Evolutionary conservation across 1,140 invertebrate species (phyloP), one percentile per base, ranked within the genome.

Genomic region (Araneus ventricosus): DNA sequence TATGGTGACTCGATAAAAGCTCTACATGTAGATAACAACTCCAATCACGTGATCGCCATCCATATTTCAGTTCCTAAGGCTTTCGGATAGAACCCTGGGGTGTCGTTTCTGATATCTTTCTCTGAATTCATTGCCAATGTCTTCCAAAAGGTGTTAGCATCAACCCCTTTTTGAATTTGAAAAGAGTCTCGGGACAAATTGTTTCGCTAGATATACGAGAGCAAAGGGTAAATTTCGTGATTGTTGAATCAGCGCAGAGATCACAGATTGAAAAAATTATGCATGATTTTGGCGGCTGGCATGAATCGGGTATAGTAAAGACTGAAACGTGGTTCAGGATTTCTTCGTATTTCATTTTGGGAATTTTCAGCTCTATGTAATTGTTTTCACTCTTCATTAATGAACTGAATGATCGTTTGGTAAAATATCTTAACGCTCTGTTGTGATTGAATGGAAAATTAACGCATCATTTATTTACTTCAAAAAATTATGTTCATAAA

Each of bases 61-160:
- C 75, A 80, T 90, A 90, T 90, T 90, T 90, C 88, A 82, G 75
- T n/a, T 75, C 27, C 41, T 89, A 41, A 52, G 70, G 67, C 41
- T 24, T 75, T 90, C 61, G 52, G 17, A 82, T 61, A 67, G 39
- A 59, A 22, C 88, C 75, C 45, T 61, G n/a, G 88, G 41, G 88
- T 41, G 37, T 75, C 45, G n/a, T 82, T 89, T 45, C 22, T 34
- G n/a, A 59, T 27, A 5, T 27, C 22, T 20, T 82, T 82, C 52
- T 57, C 45, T 27, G 45, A 85, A 85, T 85, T 85, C 45, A 85
- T 57, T 85, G 45, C 45, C 52, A 57, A 14, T 85, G 45, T 85
- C 52, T 85, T 85, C 8, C 24, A 30, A 30, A 30, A 85, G 45
- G n/a, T 57, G 41, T 20, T 75, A 34, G 70, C 30, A 75, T 5